phyloP scores from a whole-genome alignment of 1,140 invertebrate species.

The Drosophila santomea region DNA sequence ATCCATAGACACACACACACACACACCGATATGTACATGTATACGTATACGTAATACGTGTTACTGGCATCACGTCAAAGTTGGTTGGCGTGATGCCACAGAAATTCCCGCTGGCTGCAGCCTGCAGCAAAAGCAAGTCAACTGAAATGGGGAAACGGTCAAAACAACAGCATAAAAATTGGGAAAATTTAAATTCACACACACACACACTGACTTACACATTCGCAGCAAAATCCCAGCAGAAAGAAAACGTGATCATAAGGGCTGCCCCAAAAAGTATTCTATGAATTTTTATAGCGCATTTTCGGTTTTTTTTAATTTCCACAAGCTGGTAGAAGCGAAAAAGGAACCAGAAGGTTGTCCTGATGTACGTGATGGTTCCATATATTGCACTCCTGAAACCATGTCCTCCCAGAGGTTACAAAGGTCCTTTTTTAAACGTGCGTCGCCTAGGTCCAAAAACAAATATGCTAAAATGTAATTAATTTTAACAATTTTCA shows the following conservation, averaged over 20 bases:
- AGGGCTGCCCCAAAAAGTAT: slow-evolving; percentile 34
- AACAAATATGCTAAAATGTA: slow-evolving; percentile 12
- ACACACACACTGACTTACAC: slow-evolving; percentile 1
- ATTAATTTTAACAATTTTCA: slow-evolving; percentile 1
- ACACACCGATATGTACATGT: too few species aligned
- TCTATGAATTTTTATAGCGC: slow-evolving; percentile 72
- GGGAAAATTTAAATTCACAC: slow-evolving; percentile 18
- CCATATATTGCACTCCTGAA: slow-evolving; percentile 17
- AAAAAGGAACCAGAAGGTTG: slow-evolving; percentile 19
- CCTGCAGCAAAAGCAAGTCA: slow-evolving; percentile 48
- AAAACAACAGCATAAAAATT: slow-evolving; percentile 19
- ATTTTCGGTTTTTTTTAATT: slow-evolving; percentile 67
- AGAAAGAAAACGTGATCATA: slow-evolving; percentile 7
- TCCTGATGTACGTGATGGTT: slow-evolving; percentile 24
- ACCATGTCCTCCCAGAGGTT: slow-evolving; percentile 27
- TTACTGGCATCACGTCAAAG: slow-evolving; percentile 61
- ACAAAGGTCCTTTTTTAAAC: not conserved
- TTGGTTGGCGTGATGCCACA: slow-evolving; percentile 71
- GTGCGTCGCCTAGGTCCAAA: too few species aligned
- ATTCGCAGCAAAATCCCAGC: not conserved
- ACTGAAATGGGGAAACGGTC: slow-evolving; percentile 39
- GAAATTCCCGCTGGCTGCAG: slow-evolving; percentile 56
- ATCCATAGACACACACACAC: slow-evolving; percentile 26
- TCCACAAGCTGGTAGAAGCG: slow-evolving; percentile 17
- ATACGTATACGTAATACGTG: slow-evolving; percentile 7